These are phyloP conservation scores for Ceyx melanurus DNA, from an alignment of 2,113 vertebrate genomes.

Conservation along the genomic window DNA sequence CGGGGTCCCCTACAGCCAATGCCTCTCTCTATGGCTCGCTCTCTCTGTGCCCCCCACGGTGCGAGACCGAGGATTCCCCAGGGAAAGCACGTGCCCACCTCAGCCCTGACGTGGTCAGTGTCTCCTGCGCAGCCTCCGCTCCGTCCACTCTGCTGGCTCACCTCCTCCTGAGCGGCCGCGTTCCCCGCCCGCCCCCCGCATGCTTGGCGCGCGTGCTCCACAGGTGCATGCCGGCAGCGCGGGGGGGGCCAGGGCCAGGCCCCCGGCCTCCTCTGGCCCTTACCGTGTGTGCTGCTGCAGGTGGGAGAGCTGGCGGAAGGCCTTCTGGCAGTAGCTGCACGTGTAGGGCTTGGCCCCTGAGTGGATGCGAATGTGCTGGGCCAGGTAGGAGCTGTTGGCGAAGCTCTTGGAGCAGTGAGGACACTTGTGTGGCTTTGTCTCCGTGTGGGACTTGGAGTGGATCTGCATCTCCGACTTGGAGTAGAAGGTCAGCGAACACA, in stretches of 20 bases:
- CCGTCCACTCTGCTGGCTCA: slow-evolving; percentile 65
- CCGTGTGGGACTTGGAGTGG: slow-evolving; percentile 96
- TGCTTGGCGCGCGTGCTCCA: slow-evolving; percentile 78
- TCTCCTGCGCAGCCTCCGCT: slow-evolving; percentile 66
- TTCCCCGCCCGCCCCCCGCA: slow-evolving; percentile 78
- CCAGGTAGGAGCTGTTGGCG: slow-evolving; percentile 97
- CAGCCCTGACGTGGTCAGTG: slow-evolving; percentile 63
- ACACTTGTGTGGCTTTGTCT: slow-evolving; percentile 99
- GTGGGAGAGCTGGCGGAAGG: slow-evolving; percentile 96
- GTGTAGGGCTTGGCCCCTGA: slow-evolving; percentile 97
- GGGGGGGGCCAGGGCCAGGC: slow-evolving; percentile 65
- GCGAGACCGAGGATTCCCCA: slow-evolving; percentile 59
- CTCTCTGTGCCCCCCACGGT: slow-evolving; percentile 60
- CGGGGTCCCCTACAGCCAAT: slow-evolving; percentile 39
- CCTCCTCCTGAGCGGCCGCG: slow-evolving; percentile 65
- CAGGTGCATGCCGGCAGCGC: slow-evolving; percentile 78
- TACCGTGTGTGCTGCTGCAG: slow-evolving; percentile 99
- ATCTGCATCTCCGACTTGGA: slow-evolving; percentile 99
- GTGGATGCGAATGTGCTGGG: slow-evolving; percentile 97
- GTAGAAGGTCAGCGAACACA: slow-evolving; percentile 99
- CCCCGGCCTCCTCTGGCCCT: slow-evolving; percentile 79
- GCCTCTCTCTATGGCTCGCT: slow-evolving; percentile 66
- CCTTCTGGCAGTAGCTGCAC: slow-evolving; percentile 94
- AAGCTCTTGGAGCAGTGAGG: slow-evolving; percentile 98
- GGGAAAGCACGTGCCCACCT: slow-evolving; percentile 58